A percentile compares a stretch with the other conserved stretches of the same genome.
Conservation (phyloP, 2,113 vertebrate genomes). For the Butorides virescens region DNA sequence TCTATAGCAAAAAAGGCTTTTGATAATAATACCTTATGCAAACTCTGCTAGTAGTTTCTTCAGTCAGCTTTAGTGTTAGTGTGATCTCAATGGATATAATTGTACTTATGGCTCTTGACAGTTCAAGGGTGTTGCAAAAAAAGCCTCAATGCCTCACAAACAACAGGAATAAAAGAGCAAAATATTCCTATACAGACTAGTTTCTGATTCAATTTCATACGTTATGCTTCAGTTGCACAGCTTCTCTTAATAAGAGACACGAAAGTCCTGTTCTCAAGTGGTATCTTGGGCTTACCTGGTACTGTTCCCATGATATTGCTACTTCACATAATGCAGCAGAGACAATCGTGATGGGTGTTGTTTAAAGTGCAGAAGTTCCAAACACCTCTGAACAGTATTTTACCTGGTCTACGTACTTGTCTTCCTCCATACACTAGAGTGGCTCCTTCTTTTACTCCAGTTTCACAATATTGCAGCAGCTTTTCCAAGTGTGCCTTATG, state of each 20-base stretch:
- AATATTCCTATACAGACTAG: background rate
- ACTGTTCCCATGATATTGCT: background rate
- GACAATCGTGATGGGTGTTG: background rate
- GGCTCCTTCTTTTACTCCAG: conserved; percentile 82
- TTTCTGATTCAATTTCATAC: background rate
- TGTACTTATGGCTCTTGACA: background rate
- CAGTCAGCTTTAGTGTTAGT: background rate
- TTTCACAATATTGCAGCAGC: conserved; percentile 81
- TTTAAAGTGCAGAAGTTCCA: background rate
- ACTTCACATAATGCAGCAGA: background rate
- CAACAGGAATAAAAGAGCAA: background rate
- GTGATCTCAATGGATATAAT: background rate
- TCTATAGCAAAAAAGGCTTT: background rate
- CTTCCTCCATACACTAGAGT: conserved; percentile 80
- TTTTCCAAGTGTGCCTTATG: conserved; percentile 85
- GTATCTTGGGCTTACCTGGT: background rate
- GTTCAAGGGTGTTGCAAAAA: background rate
- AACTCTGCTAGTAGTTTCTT: background rate
- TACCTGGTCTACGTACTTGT: conserved; percentile 79
- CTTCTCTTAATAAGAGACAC: background rate
- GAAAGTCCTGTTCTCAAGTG: background rate
- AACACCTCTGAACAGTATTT: background rate
- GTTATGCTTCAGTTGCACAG: background rate
- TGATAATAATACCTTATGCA: background rate
- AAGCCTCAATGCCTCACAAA: background rate